Base-by-base conservation (phyloP, 1,140 invertebrate species). In the Thrips palmi region DNA sequence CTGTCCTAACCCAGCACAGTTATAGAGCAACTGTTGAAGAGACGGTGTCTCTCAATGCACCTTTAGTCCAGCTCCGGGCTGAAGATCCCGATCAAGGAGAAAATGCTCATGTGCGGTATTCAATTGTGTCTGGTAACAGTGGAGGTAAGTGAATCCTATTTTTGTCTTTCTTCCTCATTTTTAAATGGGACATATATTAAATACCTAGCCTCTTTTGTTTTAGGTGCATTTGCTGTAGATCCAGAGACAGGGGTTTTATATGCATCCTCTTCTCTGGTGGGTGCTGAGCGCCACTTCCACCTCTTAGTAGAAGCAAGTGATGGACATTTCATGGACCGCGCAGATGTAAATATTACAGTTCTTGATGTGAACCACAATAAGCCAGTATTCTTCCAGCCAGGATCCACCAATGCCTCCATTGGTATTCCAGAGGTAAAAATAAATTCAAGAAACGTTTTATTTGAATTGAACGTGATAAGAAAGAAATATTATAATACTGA, bases 361-460 rank as follows among this genome's bases (percentile, higher is more conserved):
- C 59, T 78, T 8, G 75, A 77, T 39, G 77, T 87, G 2, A 92
- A 92, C 63, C 76, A 81, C 44, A 76, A 87, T 58, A 71, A 75
- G 43, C 86, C 87, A 1, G 66, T 70, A 41, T 91, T 89, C 55
- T 63, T 82, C 1, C 67, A 77, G 47, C 84, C 84, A 0, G 51
- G 71, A 2, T 45, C 39, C 12, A 65, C 69, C 0, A 79, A 82
- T 53, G 67, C 78, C 0, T 79, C 74, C 12, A 64, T 87, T 2
- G 71, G 79, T 52, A 70, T 88, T 46, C 71, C 75, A 0, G 83
- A 86, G 55, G 77, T 80, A 59, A 52, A 45, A 46, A 19, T 33
- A 25, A 33, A 17, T 15, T 5, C 7, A 5, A 6, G 25, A 7
- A 38, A 34, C n/a, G 24, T 7, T 32, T 32, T 32, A 10, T 5